Conservation (phyloP, 1,140 invertebrate genomes). For the Eriocheir sinensis region DNA sequence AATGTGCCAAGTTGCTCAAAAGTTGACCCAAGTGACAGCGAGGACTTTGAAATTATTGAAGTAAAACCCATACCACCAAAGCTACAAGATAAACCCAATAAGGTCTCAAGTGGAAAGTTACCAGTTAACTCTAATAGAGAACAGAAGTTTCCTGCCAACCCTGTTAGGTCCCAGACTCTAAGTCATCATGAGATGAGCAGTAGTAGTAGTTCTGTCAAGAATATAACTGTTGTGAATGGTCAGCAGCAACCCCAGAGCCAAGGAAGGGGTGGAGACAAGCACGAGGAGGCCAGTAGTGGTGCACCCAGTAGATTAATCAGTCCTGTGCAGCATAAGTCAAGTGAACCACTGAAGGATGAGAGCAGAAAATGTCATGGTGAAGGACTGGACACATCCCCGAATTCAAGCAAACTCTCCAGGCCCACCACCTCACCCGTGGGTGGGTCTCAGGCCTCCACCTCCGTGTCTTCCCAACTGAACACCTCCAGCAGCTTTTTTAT, state of each 20-base stretch:
- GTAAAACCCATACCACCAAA: neutral
- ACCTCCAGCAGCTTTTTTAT: neutral
- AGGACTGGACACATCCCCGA: neutral
- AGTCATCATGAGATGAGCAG: neutral
- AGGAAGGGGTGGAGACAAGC: neutral
- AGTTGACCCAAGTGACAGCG: neutral
- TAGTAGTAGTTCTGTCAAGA: neutral
- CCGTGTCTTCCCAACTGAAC: neutral
- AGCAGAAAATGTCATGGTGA: neutral
- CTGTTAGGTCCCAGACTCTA: neutral
- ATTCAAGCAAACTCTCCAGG: neutral
- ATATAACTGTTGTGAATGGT: neutral
- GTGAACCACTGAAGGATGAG: neutral
- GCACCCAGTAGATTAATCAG: neutral
- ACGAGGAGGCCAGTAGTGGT: neutral
- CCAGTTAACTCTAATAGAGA: neutral
- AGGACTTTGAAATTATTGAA: neutral
- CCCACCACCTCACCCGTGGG: neutral
- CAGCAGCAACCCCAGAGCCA: neutral
- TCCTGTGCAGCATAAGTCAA: no score
- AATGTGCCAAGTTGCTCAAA: conserved; percentile 7
- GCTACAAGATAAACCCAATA: neutral
- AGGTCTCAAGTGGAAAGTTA: neutral
- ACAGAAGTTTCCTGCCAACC: neutral
- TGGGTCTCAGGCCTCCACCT: neutral